Evolutionary conservation across 2,888 invertebrate genomes (phyloP), one percentile per base, ranked within the genome.

Genomic region (Calliphora vomitoria): DNA sequence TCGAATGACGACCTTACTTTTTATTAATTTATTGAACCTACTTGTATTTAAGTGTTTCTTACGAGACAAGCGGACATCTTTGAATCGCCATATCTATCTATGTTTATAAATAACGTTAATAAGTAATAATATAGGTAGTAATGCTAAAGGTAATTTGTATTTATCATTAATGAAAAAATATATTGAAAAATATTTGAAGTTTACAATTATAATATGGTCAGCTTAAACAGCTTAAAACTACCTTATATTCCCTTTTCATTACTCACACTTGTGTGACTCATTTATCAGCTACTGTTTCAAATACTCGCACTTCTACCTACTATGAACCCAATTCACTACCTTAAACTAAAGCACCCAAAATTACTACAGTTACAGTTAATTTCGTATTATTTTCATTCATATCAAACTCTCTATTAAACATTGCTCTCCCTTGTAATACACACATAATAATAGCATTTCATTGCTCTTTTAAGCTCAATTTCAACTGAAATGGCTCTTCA

Each of bases 351-450:
- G n/a, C 62, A 64, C 35, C 5, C 18, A 38, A 76, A 53, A 15
- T 58, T 82, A 47, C 58, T 68, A 74, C 44, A 74, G 68, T 68
- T 82, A 75, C 75, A 35, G 62, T 76, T 69, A 82, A 31, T 20
- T 58, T 62, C 18, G 3, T 71, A 41, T 47, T 3, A 5, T 6
- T 25, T 66, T 41, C 25, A 62, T 31, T 55, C 20, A 68, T 11
- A 3, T 3, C 3, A 4, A 20, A 41, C 20, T 41, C 55, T 38
- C 25, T 5, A 25, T 11, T 11, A 58, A 8, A 31, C 8, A 5
- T 25, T 55, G 20, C 50, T 47, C 50, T 35, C 25, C 5, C n/a
- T n/a, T n/a, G 8, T 35, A 35, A 35, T 35, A 35, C n/a, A n/a
- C n/a, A n/a, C n/a, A 35, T n/a, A 58, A 6, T 2, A 8, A 15